Evolutionary conservation across 2,113 vertebrate species (phyloP).

Genomic region (Clarias magur): DNA sequence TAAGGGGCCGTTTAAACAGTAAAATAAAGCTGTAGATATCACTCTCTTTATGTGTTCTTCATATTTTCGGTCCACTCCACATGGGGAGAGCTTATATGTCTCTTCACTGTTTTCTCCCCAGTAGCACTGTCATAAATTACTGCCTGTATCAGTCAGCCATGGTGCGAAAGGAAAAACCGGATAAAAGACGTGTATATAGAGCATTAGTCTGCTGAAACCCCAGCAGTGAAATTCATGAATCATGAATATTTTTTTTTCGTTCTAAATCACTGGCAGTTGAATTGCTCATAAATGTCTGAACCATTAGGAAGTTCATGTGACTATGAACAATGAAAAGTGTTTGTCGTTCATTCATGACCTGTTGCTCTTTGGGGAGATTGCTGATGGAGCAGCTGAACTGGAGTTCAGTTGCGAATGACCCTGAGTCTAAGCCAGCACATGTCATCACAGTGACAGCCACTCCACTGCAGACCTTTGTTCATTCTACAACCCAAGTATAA

Average conservation of each 20-base stretch:
- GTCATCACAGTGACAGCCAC: slow-evolving; percentile 15
- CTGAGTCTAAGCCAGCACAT: slow-evolving; percentile 19
- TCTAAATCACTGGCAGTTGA: neutral
- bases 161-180: neutral
- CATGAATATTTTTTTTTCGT: neutral
- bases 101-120: neutral
- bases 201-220: neutral
- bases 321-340: neutral
- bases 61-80: neutral
- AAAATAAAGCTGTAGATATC: neutral
- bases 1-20: neutral
- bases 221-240: slow-evolving; percentile 13
- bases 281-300: slow-evolving; percentile 12
- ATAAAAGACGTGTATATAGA: neutral
- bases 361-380: slow-evolving; percentile 14
- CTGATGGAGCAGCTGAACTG: slow-evolving; percentile 44
- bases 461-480: slow-evolving; percentile 19
- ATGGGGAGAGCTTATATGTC: neutral
- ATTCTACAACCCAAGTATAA: neutral
- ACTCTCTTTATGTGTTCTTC: neutral
- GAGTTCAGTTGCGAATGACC: slow-evolving; percentile 16
- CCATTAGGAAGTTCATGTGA: neutral
- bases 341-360: neutral
- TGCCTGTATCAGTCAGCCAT: neutral
- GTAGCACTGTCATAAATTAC: neutral